Evolutionary conservation across 1,140 invertebrate species (phyloP).

Genomic region (Drosophila funebris): DNA sequence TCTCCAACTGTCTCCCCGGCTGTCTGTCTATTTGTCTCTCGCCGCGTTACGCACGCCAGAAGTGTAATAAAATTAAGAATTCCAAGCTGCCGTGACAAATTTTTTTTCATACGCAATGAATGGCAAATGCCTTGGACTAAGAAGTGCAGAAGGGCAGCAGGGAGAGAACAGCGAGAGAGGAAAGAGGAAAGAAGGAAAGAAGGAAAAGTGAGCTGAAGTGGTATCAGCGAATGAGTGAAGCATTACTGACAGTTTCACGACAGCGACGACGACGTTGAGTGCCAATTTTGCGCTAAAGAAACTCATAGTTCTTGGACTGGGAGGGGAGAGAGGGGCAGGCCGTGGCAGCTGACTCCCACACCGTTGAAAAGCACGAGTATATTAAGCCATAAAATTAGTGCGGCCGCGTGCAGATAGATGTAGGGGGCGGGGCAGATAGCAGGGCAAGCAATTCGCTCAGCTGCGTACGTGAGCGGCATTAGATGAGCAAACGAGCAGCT

Average conservation of each 20-base stretch:
- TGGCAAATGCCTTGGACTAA: constrained; percentile 42
- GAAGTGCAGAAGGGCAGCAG: background rate
- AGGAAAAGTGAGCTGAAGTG: background rate
- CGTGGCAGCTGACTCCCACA: constrained; percentile 9
- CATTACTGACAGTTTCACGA: constrained; percentile 63
- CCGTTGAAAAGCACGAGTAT: constrained; percentile 51
- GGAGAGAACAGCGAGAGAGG: background rate
- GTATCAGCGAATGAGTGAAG: constrained; percentile 69
- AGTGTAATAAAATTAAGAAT: constrained; percentile 83
- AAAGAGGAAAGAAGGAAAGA: background rate
- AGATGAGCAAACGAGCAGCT: constrained; percentile 39
- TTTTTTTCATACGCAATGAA: constrained; percentile 57
- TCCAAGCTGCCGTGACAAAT: constrained; percentile 83
- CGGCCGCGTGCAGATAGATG: constrained; percentile 46
- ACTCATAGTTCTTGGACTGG: constrained; percentile 34
- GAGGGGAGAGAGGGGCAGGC: background rate
- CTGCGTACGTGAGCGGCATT: constrained; percentile 67
- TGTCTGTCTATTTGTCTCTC: constrained; percentile 51
- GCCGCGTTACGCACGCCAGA: constrained; percentile 63
- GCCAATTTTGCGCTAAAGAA: constrained; percentile 72
- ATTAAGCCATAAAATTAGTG: constrained; percentile 83
- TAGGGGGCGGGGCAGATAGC: background rate
- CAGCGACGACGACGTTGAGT: constrained; percentile 67
- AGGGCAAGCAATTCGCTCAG: constrained; percentile 7
- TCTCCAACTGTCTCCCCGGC: background rate